These are phyloP conservation scores for Laothoe populi DNA, from an alignment of 2,888 invertebrate genomes.

Conservation along the genomic window DNA sequence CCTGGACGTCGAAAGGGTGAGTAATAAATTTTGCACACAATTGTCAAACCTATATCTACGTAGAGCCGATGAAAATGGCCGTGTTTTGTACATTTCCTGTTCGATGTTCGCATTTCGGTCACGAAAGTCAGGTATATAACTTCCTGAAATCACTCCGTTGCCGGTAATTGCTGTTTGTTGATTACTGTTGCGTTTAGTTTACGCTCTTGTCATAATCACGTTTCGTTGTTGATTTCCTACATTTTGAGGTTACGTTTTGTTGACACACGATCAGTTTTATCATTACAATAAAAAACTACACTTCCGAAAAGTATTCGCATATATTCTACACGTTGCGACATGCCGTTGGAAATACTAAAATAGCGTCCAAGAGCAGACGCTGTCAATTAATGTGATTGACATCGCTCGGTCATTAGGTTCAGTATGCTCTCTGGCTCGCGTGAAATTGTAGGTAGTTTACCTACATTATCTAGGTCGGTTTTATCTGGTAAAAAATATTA, in stretches of 20 bases:
- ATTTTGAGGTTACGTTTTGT: slow-evolving; percentile 80
- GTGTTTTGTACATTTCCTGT: slow-evolving; percentile 73
- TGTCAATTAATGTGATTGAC: slow-evolving; percentile 84
- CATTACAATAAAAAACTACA: slow-evolving; percentile 8
- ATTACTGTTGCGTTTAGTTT: slow-evolving; percentile 43
- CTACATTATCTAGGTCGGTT: slow-evolving; percentile 45
- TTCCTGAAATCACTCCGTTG: slow-evolving; percentile 40
- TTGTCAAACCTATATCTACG: slow-evolving; percentile 61
- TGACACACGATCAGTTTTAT: slow-evolving; percentile 64
- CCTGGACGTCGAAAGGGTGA: slow-evolving; percentile 81
- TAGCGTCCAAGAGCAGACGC: slow-evolving; percentile 52
- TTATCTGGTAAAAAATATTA: slow-evolving; percentile 7
- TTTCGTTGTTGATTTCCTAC: slow-evolving; percentile 72
- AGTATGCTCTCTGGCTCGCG: slow-evolving; percentile 32
- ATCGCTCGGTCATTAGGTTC: slow-evolving; percentile 74
- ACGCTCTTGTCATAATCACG: slow-evolving; percentile 65
- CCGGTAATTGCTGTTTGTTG: slow-evolving; percentile 44
- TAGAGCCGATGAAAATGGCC: slow-evolving; percentile 77
- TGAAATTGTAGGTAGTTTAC: slow-evolving; percentile 43
- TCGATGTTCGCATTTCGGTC: slow-evolving; percentile 64
- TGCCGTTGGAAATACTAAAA: slow-evolving; percentile 43
- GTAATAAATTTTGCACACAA: slow-evolving; percentile 49
- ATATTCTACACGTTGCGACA: slow-evolving; percentile 36
- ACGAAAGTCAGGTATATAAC: slow-evolving; percentile 41
- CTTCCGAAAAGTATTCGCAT: slow-evolving; percentile 29